Base-by-base conservation (phyloP, 2,113 vertebrate genomes). In the Triplophysa rosa region DNA sequence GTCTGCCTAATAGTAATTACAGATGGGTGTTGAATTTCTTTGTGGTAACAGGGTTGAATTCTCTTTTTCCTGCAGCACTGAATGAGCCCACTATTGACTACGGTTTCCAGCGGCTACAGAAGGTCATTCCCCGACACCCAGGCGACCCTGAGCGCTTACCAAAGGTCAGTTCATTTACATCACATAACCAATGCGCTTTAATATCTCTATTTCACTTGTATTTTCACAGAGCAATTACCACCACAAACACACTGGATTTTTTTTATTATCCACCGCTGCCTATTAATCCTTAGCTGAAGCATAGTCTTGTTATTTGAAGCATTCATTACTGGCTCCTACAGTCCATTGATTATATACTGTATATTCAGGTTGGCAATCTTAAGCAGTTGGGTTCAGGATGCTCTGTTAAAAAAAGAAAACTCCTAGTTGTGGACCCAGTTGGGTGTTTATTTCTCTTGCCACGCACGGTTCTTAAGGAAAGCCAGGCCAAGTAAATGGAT, bases 1-100 rank as follows among this genome's bases (percentile, higher is more conserved):
- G 23, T 65, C 26, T 65, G 54, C 45, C 47, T 37, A 21, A 65
- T 72, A 23, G 29, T 79, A 74, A 79, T 75, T 76, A 33, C 56
- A 79, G 40, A 23, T 73, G 73, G 66, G 56, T 80, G 54, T 78
- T 29, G 33, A 49, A 58, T 84, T 77, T 65, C 45, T n/a, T 61
- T 85, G 40, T 69, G 11, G 42, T 83, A 58, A 80, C 24, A n/a
- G n/a, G 19, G 78, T 45, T 79, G 21, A 89, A 68, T 92, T 73
- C 87, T 87, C 86, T 67, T 90, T 85, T 82, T 85, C 89, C 89
- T 83, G 75, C 87, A 98, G 96, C 96, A 24, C 94, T 98, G 87
- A 97, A 98, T 0, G 96, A 98, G 86, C 97, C 97, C 82, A 99
- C 97, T 91, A 98, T 98, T 86, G 97, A 98, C 91, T 99, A 99